These are phyloP conservation scores for Drosophila sordidula DNA, from an alignment of 2,888 invertebrate genomes.

Conservation along the genomic window DNA sequence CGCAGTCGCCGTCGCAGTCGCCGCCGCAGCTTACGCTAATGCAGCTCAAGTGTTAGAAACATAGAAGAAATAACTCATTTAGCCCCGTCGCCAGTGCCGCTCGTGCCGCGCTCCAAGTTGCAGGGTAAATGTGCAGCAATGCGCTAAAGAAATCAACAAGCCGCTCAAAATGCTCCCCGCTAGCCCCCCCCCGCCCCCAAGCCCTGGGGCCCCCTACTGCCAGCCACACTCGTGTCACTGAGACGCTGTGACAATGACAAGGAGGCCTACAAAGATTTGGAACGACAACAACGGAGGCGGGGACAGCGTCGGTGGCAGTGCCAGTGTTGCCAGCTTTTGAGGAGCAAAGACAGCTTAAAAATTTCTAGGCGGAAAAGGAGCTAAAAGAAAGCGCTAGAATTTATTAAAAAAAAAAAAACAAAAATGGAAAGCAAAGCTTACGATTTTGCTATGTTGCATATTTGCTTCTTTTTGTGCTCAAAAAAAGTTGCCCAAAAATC, in stretches of 20 bases:
- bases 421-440: too few relatives aligned
- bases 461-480: too few relatives aligned
- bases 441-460: too few relatives aligned
- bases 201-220: neutral
- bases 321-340: neutral
- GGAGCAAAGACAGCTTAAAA: neutral
- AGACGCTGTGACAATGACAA: slow-evolving; percentile 72
- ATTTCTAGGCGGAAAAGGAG: neutral
- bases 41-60: slow-evolving; percentile 77
- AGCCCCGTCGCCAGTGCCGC: neutral
- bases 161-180: slow-evolving; percentile 46
- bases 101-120: neutral
- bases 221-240: slow-evolving; percentile 45
- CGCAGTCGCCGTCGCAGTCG: slow-evolving; percentile 18
- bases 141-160: slow-evolving; percentile 60
- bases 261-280: slow-evolving; percentile 66
- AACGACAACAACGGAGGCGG: slow-evolving; percentile 23
- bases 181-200: neutral
- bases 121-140: slow-evolving; percentile 57
- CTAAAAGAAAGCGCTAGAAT: neutral
- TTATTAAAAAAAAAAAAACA: neutral
- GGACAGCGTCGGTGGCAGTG: neutral
- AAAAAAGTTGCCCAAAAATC: too few relatives aligned
- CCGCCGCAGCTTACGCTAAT: slow-evolving; percentile 69
- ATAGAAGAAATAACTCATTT: slow-evolving; percentile 68